Conservation (phyloP, 35 echinoderm and acorn worm species). For the Amphiura filiformis region DNA sequence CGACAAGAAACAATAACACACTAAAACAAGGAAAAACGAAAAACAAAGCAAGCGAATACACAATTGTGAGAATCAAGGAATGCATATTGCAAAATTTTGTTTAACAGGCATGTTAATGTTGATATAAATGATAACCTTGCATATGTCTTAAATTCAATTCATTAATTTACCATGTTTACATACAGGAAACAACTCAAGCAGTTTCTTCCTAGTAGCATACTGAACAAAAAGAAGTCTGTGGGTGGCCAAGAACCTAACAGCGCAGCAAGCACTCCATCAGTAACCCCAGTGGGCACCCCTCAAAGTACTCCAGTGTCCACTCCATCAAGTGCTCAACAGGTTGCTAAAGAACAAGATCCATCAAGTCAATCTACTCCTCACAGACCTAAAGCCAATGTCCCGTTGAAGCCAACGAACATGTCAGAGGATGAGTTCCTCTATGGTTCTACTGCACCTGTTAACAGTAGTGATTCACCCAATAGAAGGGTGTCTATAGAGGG, state of each 20-base stretch:
- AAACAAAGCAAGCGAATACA: no score
- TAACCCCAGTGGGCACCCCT: constrained; percentile 11
- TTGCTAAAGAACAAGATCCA: neutral
- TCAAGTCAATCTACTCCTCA: neutral
- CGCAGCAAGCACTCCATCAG: constrained; percentile 40
- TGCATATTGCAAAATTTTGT: no score
- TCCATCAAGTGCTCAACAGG: constrained; percentile 14
- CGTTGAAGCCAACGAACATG: constrained; percentile 58
- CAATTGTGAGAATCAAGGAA: no score
- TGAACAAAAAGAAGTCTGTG: constrained; percentile 91
- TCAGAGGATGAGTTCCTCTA: constrained; percentile 94
- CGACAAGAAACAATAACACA: no score
- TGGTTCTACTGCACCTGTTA: constrained; percentile 2
- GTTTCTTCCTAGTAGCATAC: constrained; percentile 80
- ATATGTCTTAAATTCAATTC: no score
- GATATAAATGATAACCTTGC: no score
- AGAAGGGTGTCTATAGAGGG: neutral
- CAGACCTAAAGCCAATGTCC: neutral
- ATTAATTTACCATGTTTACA: no score
- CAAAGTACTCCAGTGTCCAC: constrained; percentile 2
- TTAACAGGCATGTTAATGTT: no score
- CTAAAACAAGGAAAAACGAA: no score
- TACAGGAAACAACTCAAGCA: constrained; percentile 86
- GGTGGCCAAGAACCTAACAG: constrained; percentile 29
- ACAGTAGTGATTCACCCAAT: neutral